phyloP scores from a whole-genome alignment of 2,797 vertebrate species.

The Gallirallus australis region DNA sequence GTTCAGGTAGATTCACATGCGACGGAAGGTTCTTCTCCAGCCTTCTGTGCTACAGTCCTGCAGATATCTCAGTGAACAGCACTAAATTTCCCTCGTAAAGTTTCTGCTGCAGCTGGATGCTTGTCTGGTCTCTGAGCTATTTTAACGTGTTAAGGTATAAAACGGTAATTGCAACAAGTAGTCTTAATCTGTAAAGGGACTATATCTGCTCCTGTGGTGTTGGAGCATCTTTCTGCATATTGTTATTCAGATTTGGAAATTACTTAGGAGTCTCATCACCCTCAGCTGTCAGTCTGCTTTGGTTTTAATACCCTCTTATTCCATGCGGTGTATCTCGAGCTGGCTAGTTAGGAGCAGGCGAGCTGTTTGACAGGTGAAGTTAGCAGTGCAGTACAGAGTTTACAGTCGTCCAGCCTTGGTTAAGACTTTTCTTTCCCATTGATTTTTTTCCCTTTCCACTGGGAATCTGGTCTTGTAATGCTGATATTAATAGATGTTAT shows the following conservation, averaged over 20 bases:
- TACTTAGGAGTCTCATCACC: neutral
- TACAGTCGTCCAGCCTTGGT: neutral
- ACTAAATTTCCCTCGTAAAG: neutral
- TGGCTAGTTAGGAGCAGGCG: neutral
- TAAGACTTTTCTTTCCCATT: neutral
- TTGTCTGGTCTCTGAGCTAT: neutral
- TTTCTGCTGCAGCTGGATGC: neutral
- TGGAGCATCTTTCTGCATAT: neutral
- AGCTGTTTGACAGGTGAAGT: neutral
- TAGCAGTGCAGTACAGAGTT: neutral
- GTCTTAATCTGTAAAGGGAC: neutral
- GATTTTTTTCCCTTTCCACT: neutral
- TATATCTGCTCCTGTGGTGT: neutral
- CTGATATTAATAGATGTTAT: slow-evolving; percentile 28
- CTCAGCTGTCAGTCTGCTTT: neutral
- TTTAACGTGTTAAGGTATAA: neutral
- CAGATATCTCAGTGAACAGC: neutral
- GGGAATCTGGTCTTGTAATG: slow-evolving; percentile 14
- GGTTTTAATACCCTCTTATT: neutral
- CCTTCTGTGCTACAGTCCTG: neutral
- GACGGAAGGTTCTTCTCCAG: neutral
- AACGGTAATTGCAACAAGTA: slow-evolving; percentile 23
- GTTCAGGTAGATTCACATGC: neutral
- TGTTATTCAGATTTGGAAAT: neutral
- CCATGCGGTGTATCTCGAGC: neutral